These are phyloP conservation scores for Sinocyclocheilus rhinocerous DNA, from an alignment of 2,113 vertebrate species.

Conservation along the genomic window DNA sequence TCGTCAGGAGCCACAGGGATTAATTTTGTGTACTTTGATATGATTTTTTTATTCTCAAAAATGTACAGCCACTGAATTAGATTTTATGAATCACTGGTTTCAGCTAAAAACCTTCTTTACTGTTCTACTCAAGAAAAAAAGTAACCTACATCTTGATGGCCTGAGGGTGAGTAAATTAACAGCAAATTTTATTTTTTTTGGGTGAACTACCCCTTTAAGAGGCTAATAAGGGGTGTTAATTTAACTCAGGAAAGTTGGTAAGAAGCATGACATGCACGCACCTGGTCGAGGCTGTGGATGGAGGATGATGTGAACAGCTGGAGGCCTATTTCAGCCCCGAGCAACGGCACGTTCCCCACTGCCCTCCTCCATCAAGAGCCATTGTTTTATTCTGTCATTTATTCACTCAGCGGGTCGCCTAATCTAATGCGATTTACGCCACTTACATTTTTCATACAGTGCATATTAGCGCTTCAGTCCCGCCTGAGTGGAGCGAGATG, in stretches of 20 bases:
- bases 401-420: constrained; percentile 68
- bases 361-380: constrained; percentile 61
- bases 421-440: constrained; percentile 74
- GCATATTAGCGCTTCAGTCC: constrained; percentile 68
- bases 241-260: constrained; percentile 66
- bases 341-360: constrained; percentile 41
- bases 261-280: constrained; percentile 64
- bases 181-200: background rate
- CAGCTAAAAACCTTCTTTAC: background rate
- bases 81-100: background rate
- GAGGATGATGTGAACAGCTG: constrained; percentile 37
- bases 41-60: background rate
- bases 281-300: constrained; percentile 58
- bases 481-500: constrained; percentile 66
- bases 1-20: background rate
- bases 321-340: constrained; percentile 43
- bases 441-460: constrained; percentile 71
- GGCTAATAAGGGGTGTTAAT: constrained; percentile 61
- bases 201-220: background rate
- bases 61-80: background rate
- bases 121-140: background rate
- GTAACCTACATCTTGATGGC: background rate
- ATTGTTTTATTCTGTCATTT: constrained; percentile 77
- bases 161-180: background rate
- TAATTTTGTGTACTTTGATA: background rate